A percentile compares a stretch with the other conserved stretches of the same genome.
These are phyloP conservation scores for Octopus sinensis DNA, from an alignment of 1,140 invertebrate species.

Conservation along the genomic window DNA sequence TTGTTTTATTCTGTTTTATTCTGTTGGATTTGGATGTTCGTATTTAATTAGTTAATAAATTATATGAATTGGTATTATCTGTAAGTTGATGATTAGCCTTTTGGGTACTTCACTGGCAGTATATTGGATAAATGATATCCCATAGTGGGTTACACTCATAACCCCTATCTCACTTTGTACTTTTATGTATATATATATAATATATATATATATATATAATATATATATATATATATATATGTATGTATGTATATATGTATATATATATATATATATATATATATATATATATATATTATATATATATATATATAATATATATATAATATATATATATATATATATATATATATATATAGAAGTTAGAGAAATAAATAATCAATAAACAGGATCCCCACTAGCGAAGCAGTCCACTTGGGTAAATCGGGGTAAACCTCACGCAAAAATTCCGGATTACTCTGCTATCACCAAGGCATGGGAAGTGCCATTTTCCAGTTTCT, in stretches of 20 bases:
- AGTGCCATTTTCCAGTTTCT: neutral
- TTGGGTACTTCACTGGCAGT: no score
- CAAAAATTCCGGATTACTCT: neutral
- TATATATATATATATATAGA: neutral
- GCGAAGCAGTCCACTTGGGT: no score
- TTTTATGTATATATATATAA: conserved; percentile 2
- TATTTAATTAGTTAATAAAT: no score
- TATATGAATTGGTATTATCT: no score
- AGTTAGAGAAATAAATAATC: neutral
- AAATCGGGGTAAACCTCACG: no score
- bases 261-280: conserved; percentile 3
- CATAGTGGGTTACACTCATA: no score
- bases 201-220: neutral
- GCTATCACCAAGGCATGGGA: neutral
- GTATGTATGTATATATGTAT: neutral
- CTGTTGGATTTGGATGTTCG: no score
- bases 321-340: conserved; percentile 5
- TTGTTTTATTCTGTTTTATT: no score
- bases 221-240: conserved; percentile 10
- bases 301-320: neutral
- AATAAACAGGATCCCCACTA: no score
- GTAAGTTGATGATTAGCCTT: no score
- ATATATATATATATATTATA: neutral
- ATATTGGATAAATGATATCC: no score
- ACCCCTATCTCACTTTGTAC: neutral